These are phyloP conservation scores for Tetrax tetrax DNA, from an alignment of 2,113 vertebrate species.

Conservation along the genomic window DNA sequence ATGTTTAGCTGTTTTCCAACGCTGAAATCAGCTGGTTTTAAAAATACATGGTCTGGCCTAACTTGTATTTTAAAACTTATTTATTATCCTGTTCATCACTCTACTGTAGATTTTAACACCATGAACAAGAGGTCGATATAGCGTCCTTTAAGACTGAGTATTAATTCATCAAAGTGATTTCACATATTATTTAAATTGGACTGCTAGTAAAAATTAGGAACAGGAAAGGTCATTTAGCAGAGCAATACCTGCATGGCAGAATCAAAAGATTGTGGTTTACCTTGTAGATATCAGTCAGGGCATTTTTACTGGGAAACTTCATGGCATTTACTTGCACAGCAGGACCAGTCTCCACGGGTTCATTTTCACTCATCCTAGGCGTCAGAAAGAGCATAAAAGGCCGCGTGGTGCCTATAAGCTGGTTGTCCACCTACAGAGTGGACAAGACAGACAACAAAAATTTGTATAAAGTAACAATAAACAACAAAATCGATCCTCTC, in stretches of 20 bases:
- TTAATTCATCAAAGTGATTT: neutral
- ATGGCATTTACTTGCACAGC: constrained; percentile 92
- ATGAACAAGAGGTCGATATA: rapidly evolving
- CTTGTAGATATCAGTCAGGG: constrained; percentile 95
- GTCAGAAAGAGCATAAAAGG: constrained; percentile 92
- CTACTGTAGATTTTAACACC: neutral
- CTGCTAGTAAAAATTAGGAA: neutral
- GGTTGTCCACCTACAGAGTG: constrained; percentile 89
- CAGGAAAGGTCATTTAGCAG: neutral
- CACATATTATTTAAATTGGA: neutral
- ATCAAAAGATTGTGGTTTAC: constrained; percentile 62
- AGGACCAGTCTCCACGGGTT: constrained; percentile 78
- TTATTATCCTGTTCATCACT: neutral
- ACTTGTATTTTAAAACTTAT: neutral
- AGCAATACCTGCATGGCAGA: neutral
- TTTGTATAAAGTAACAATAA: neutral
- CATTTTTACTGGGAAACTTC: constrained; percentile 90
- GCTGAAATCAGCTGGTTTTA: neutral
- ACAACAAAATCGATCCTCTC: neutral
- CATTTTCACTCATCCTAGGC: constrained; percentile 79
- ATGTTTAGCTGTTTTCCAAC: neutral
- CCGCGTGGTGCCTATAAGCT: constrained; percentile 90
- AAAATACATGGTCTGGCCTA: neutral
- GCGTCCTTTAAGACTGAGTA: neutral
- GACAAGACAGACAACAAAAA: neutral